Conservation (phyloP, 2,113 vertebrate species). For the Connochaetes taurinus region DNA sequence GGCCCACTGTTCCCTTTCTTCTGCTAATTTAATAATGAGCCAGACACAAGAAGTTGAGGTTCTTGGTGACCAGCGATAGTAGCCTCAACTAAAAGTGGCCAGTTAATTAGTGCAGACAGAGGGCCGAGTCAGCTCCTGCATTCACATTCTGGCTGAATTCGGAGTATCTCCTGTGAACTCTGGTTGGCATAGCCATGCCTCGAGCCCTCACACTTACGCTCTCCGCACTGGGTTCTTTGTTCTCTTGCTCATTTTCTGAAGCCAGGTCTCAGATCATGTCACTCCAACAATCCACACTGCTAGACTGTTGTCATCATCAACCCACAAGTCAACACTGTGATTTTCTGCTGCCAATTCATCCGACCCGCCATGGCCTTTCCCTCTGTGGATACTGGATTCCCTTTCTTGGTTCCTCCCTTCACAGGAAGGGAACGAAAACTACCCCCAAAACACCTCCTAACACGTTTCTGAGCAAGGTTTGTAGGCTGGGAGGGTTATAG, state of each 20-base stretch:
- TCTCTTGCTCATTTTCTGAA: neutral
- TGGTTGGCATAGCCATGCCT: too few species aligned
- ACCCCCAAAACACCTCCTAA: neutral
- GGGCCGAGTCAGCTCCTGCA: neutral
- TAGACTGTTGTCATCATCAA: neutral
- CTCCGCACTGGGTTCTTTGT: neutral
- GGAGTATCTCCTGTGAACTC: neutral
- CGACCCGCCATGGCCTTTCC: accelerated
- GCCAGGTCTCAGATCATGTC: neutral
- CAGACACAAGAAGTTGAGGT: neutral
- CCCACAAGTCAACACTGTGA: neutral
- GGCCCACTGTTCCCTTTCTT: neutral
- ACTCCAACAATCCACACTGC: neutral
- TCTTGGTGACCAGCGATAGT: neutral
- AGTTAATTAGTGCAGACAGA: neutral
- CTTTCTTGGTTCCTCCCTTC: neutral
- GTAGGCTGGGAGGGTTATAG: neutral
- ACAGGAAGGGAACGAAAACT: neutral
- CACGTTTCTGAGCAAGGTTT: neutral
- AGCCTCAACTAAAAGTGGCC: neutral
- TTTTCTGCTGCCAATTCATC: neutral
- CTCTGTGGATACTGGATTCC: neutral
- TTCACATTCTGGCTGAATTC: neutral
- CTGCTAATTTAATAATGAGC: neutral
- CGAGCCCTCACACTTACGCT: neutral